These are phyloP conservation scores for Epicauta chinensis DNA, from an alignment of 1,140 invertebrate genomes.

Conservation along the genomic window DNA sequence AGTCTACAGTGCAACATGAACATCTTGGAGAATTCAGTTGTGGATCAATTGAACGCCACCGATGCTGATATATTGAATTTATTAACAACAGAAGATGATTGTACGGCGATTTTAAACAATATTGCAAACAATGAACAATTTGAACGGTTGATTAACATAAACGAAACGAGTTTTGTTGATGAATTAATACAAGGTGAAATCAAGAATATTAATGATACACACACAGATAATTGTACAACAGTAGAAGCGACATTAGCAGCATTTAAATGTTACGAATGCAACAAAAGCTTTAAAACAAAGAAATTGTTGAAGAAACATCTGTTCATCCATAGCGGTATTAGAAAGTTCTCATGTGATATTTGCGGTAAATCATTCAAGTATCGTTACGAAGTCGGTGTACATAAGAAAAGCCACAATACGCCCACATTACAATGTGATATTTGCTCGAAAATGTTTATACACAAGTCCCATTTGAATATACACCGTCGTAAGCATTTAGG, in stretches of 20 bases:
- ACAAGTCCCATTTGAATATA: slow-evolving; percentile 57
- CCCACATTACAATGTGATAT: slow-evolving; percentile 36
- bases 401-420: slow-evolving; percentile 48
- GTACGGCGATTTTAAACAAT: slow-evolving; percentile 31
- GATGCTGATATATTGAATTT: slow-evolving; percentile 31
- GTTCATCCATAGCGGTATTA: slow-evolving; percentile 53
- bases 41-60: slow-evolving; percentile 32
- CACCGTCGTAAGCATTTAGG: slow-evolving; percentile 58
- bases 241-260: slow-evolving; percentile 4
- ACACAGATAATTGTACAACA: not conserved
- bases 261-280: slow-evolving; percentile 41
- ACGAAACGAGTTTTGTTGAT: not conserved
- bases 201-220: not conserved
- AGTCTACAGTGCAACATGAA: slow-evolving; percentile 1
- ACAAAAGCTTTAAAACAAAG: slow-evolving; percentile 51
- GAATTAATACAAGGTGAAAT: slow-evolving; percentile 6
- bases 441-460: slow-evolving; percentile 56
- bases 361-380: slow-evolving; percentile 42
- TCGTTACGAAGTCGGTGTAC: slow-evolving; percentile 36
- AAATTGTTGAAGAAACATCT: slow-evolving; percentile 52
- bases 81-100: slow-evolving; percentile 33
- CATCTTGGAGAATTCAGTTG: slow-evolving; percentile 27
- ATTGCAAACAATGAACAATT: slow-evolving; percentile 31
- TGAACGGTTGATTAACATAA: slow-evolving; percentile 20
- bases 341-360: slow-evolving; percentile 49